These are phyloP conservation scores for Cavia porcellus DNA, from an alignment of 2,113 vertebrate species.

Conservation along the genomic window DNA sequence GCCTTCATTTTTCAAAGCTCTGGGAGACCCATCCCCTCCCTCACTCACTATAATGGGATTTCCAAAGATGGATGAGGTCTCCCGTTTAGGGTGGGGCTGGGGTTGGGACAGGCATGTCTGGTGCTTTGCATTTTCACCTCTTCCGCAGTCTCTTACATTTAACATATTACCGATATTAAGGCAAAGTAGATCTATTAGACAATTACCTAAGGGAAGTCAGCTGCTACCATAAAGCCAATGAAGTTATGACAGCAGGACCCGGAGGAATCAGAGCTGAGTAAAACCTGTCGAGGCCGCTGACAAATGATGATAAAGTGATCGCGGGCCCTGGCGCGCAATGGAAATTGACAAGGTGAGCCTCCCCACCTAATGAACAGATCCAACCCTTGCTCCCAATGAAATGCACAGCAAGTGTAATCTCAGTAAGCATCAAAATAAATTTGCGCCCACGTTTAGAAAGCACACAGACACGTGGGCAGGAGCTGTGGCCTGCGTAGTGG, in stretches of 20 bases:
- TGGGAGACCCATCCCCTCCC: neutral
- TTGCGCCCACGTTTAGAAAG: slow-evolving; percentile 78
- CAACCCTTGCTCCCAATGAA: slow-evolving; percentile 87
- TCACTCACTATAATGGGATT: slow-evolving; percentile 59
- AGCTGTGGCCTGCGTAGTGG: slow-evolving; percentile 35
- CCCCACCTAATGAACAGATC: slow-evolving; percentile 94
- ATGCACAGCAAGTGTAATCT: slow-evolving; percentile 86
- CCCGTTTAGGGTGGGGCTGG: neutral
- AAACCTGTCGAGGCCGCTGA: slow-evolving; percentile 92
- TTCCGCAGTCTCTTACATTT: slow-evolving; percentile 63
- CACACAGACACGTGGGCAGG: neutral
- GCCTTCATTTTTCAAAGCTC: neutral
- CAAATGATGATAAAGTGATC: slow-evolving; percentile 99
- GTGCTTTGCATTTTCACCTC: neutral
- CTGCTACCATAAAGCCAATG: slow-evolving; percentile 86
- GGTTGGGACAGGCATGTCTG: neutral
- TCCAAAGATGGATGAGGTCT: slow-evolving; percentile 51
- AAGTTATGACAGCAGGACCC: slow-evolving; percentile 91
- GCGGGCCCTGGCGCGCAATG: slow-evolving; percentile 92
- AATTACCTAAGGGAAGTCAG: slow-evolving; percentile 85
- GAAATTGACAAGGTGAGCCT: slow-evolving; percentile 92
- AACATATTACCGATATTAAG: slow-evolving; percentile 84
- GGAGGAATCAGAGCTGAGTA: slow-evolving; percentile 91
- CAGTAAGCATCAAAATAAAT: slow-evolving; percentile 87
- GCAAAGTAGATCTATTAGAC: slow-evolving; percentile 86